Evolutionary conservation across 1,140 invertebrate genomes (phyloP).

Genomic region (Capitella teleta): DNA sequence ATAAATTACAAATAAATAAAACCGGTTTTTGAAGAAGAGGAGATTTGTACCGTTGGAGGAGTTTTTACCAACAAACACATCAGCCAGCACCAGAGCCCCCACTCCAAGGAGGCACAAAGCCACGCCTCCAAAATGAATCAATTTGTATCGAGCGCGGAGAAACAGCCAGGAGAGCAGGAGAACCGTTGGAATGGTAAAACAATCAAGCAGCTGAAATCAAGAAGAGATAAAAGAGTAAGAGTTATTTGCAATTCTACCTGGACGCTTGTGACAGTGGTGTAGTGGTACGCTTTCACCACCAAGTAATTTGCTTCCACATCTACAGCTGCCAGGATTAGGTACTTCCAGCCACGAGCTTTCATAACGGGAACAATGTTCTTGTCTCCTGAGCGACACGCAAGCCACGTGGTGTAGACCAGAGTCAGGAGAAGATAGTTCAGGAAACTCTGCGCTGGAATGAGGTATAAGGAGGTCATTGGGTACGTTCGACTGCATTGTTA

Average conservation of each 20-base stretch:
- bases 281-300: constrained; percentile 60
- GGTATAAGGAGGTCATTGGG: neutral
- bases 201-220: constrained; percentile 73
- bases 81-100: constrained; percentile 70
- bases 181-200: constrained; percentile 73
- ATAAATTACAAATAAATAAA: neutral
- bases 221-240: too few relatives aligned
- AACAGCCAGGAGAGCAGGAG: constrained; percentile 60
- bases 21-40: neutral
- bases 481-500: neutral
- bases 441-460: constrained; percentile 58
- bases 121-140: constrained; percentile 68
- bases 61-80: constrained; percentile 44
- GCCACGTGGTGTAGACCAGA: constrained; percentile 60
- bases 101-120: constrained; percentile 69
- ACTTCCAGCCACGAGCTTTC: constrained; percentile 58
- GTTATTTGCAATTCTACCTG: constrained; percentile 28
- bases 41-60: neutral
- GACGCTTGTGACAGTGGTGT: constrained; percentile 46
- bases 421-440: constrained; percentile 67
- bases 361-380: constrained; percentile 55
- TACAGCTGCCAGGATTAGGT: constrained; percentile 58
- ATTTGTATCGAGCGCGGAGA: constrained; percentile 56
- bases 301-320: constrained; percentile 72
- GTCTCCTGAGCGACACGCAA: constrained; percentile 56